A percentile compares a stretch with the other conserved stretches of the same genome.
Evolutionary conservation across 2,888 invertebrate species (phyloP).

Genomic region (Cyrtodaria siliqua): DNA sequence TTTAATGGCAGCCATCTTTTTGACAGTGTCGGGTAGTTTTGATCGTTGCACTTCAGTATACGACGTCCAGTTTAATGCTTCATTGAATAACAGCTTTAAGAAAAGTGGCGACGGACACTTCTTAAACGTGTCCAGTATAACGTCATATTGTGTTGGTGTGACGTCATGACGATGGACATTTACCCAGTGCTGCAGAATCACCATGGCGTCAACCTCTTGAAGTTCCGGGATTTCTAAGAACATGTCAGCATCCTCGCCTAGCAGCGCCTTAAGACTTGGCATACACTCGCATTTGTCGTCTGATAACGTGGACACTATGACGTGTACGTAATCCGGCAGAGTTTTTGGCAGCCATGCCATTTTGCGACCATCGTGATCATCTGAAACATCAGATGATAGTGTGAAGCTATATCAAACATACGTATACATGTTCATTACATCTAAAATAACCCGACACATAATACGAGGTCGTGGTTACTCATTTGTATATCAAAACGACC

Average conservation of each 20-base stretch:
- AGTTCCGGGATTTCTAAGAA: constrained; percentile 77
- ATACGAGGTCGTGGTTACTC: no score
- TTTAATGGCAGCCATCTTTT: constrained; percentile 74
- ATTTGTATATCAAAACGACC: no score
- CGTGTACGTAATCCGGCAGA: constrained; percentile 91
- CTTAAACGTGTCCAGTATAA: constrained; percentile 89
- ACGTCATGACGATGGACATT: constrained; percentile 64
- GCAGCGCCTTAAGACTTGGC: constrained; percentile 66
- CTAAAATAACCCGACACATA: no score
- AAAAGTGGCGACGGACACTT: constrained; percentile 79
- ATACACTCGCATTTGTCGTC: constrained; percentile 77
- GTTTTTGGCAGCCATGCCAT: constrained; percentile 92
- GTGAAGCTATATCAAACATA: no score
- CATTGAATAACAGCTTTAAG: constrained; percentile 77
- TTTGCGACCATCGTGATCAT: constrained; percentile 88
- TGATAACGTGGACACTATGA: constrained; percentile 87
- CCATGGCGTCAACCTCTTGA: constrained; percentile 71
- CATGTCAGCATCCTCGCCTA: constrained; percentile 62
- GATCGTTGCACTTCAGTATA: constrained; percentile 64
- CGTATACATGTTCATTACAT: no score
- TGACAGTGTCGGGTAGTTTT: constrained; percentile 76
- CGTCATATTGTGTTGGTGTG: constrained; percentile 89
- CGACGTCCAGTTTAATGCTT: constrained; percentile 79
- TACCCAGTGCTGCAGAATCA: constrained; percentile 78
- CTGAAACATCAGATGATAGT: no score